Evolutionary conservation across 2,888 invertebrate species (phyloP).

Genomic region (Melanchra persicariae): DNA sequence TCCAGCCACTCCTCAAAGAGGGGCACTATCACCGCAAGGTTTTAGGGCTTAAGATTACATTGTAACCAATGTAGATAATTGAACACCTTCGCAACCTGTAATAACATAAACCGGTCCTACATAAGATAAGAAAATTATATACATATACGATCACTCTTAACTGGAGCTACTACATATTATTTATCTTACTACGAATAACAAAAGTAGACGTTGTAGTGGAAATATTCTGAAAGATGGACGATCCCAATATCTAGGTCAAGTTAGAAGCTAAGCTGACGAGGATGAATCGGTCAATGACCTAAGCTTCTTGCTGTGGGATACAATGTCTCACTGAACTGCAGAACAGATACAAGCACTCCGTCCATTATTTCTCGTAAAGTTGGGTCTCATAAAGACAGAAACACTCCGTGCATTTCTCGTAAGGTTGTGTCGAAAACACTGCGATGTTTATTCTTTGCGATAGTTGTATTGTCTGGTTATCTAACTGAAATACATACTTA

Average conservation of each 20-base stretch:
- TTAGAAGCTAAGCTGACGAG: background rate
- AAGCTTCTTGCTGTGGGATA: background rate
- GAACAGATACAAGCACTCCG: slow-evolving; percentile 3
- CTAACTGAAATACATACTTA: too few species aligned
- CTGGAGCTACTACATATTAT: background rate
- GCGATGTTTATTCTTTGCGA: background rate
- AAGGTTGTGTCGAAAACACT: background rate
- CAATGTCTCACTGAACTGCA: background rate
- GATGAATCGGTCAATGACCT: background rate
- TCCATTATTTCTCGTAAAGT: background rate
- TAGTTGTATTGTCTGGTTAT: too few species aligned
- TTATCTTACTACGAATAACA: background rate
- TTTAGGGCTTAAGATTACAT: too few species aligned
- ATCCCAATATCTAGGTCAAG: background rate
- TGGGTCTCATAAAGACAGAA: too few species aligned
- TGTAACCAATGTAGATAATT: too few species aligned
- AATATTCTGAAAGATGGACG: background rate
- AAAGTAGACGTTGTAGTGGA: background rate
- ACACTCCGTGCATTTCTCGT: slow-evolving; percentile 4
- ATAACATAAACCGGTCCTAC: too few species aligned
- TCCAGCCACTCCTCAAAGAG: too few species aligned
- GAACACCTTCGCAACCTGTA: too few species aligned
- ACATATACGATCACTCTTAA: too few species aligned
- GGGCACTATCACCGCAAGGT: too few species aligned
- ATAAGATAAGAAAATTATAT: too few species aligned